Evolutionary conservation across 2,888 invertebrate species (phyloP).

Genomic region (Atrina japonica): DNA sequence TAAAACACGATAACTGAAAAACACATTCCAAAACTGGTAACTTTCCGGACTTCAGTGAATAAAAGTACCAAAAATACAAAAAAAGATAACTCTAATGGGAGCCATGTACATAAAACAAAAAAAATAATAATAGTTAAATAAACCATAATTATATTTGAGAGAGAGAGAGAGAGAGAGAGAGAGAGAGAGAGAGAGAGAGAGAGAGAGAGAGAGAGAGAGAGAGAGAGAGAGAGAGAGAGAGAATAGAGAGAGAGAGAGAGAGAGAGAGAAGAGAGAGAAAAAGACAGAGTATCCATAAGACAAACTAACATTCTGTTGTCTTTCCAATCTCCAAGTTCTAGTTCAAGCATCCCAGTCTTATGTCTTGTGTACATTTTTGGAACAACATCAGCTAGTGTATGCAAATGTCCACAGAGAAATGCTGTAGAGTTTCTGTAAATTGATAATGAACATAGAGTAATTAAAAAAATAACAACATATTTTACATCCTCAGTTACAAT

Average conservation of each 20-base stretch:
- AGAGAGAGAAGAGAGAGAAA: not conserved
- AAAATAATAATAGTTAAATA: too few relatives aligned
- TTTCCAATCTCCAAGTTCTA: slow-evolving; percentile 96
- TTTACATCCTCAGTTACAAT: not conserved
- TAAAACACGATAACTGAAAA: slow-evolving; percentile 87
- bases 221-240: too few relatives aligned
- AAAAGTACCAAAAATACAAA: too few relatives aligned
- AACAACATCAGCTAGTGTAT: slow-evolving; percentile 89
- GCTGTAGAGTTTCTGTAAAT: slow-evolving; percentile 83
- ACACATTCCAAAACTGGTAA: not conserved
- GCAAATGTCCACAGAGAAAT: slow-evolving; percentile 95
- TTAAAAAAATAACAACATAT: not conserved
- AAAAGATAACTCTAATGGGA: too few relatives aligned
- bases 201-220: too few relatives aligned
- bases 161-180: too few relatives aligned
- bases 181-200: too few relatives aligned
- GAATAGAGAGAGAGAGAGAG: not conserved
- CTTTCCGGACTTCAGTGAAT: too few relatives aligned
- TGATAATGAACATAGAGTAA: slow-evolving; percentile 1
- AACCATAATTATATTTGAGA: too few relatives aligned
- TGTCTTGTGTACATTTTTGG: slow-evolving; percentile 93
- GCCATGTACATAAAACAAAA: too few relatives aligned
- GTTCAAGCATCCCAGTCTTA: slow-evolving; percentile 90
- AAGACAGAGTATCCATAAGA: not conserved
- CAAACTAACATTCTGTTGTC: slow-evolving; percentile 88